Conservation (phyloP, 2,888 invertebrate genomes). For the Pteria penguin region DNA sequence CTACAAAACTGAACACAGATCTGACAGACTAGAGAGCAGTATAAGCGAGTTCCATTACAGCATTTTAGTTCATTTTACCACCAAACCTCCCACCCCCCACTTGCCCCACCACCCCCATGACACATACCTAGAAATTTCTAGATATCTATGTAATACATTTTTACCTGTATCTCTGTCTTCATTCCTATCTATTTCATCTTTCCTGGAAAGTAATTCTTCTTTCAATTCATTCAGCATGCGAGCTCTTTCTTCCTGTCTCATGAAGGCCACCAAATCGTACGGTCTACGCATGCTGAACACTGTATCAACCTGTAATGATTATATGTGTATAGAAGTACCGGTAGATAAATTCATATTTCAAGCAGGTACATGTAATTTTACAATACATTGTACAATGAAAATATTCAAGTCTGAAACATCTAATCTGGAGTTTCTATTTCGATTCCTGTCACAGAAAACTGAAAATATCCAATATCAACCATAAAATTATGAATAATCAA, state of each 20-base stretch:
- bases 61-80: not conserved
- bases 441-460: too few relatives aligned
- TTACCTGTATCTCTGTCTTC: conserved; percentile 83
- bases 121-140: not conserved
- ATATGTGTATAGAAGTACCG: too few relatives aligned
- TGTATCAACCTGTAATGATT: conserved; percentile 86
- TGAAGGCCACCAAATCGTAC: conserved; percentile 87
- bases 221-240: conserved; percentile 81
- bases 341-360: too few relatives aligned
- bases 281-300: conserved; percentile 87
- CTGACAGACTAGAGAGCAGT: not conserved
- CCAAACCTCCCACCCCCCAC: not conserved
- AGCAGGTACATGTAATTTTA: too few relatives aligned
- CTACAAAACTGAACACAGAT: too few relatives aligned
- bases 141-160: too few relatives aligned
- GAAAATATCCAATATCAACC: too few relatives aligned
- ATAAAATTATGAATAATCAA: too few relatives aligned
- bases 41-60: too few relatives aligned
- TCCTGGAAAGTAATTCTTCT: conserved; percentile 84
- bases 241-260: conserved; percentile 87
- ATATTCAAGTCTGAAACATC: too few relatives aligned
- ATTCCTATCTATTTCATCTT: conserved; percentile 84
- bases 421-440: too few relatives aligned
- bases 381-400: too few relatives aligned
- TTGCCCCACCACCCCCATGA: not conserved